Conservation (phyloP, 2,797 vertebrate species). For the Meda fulgida region DNA sequence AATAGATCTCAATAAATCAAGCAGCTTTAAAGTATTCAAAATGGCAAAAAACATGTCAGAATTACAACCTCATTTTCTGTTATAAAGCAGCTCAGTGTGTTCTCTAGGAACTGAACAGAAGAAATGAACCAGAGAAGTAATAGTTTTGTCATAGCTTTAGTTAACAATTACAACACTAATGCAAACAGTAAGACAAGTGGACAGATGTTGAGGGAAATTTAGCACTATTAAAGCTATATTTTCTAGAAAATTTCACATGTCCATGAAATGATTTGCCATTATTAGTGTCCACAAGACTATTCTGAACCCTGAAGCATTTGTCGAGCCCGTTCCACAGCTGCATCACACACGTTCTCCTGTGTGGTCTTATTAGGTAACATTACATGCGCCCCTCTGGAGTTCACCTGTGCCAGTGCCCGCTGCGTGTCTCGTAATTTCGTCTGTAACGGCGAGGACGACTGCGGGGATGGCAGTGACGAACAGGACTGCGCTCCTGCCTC, state of each 20-base stretch:
- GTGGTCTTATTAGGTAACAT: slow-evolving; percentile 82
- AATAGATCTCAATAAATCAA: no score
- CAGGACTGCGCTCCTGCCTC: slow-evolving; percentile 86
- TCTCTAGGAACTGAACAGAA: no score
- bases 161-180: background rate
- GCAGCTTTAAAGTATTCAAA: no score
- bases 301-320: background rate
- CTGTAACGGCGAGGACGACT: slow-evolving; percentile 95
- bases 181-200: background rate
- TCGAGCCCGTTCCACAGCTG: background rate
- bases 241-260: background rate
- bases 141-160: no score
- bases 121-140: no score
- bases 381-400: slow-evolving; percentile 91
- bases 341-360: background rate
- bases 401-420: slow-evolving; percentile 90
- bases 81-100: no score
- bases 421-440: slow-evolving; percentile 93
- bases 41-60: no score
- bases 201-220: background rate
- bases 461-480: slow-evolving; percentile 91
- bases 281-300: background rate
- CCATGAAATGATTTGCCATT: background rate
- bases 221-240: background rate
- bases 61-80: no score